These are phyloP conservation scores for Eupsittula cactorum DNA, from an alignment of 2,113 vertebrate species.

Conservation along the genomic window DNA sequence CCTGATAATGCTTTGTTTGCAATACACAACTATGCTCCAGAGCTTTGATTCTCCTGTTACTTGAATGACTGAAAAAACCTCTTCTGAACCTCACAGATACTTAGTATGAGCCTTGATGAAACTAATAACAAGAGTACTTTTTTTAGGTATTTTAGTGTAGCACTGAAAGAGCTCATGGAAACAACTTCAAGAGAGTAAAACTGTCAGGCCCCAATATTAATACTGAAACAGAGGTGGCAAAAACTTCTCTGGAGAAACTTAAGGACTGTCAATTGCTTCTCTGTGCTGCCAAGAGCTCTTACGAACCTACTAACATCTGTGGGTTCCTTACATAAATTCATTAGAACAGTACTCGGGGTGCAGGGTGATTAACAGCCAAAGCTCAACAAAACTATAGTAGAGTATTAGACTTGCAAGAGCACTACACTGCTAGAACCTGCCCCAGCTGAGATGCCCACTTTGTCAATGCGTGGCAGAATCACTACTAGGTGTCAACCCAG, in stretches of 20 bases:
- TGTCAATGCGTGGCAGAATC: neutral
- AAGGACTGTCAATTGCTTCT: neutral
- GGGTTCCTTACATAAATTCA: neutral
- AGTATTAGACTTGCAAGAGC: neutral
- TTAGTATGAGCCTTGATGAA: neutral
- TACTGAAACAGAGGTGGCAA: neutral
- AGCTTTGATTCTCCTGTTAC: neutral
- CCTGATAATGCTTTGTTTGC: neutral
- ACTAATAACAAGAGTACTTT: neutral
- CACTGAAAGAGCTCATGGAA: neutral
- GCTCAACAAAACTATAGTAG: neutral
- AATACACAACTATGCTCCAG: fast-evolving
- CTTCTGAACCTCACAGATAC: neutral
- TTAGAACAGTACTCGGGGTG: neutral
- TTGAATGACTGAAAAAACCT: neutral
- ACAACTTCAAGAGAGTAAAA: neutral
- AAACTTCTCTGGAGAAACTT: neutral
- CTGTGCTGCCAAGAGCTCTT: neutral
- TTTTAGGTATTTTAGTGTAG: neutral
- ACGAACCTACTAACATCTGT: neutral
- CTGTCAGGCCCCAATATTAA: neutral
- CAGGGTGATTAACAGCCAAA: neutral
- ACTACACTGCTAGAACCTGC: too few relatives aligned
- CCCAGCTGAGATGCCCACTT: neutral
- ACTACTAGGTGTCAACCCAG: neutral